Conservation (phyloP, 2,113 vertebrate genomes). For the Nothoprocta perdicaria region DNA sequence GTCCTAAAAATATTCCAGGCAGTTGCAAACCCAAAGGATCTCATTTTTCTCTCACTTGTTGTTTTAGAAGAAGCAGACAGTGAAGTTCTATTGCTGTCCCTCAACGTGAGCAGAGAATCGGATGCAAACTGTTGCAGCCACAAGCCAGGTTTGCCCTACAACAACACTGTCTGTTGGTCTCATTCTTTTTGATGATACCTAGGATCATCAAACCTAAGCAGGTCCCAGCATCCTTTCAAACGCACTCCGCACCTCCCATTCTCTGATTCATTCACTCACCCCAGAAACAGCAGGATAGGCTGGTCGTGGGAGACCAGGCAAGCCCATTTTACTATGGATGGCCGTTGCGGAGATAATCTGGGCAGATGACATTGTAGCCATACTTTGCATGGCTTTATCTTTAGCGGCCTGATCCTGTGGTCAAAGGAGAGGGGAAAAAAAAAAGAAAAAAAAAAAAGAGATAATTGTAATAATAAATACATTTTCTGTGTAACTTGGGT, state of each 20-base stretch:
- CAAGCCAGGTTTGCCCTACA: neutral
- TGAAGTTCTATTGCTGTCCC: neutral
- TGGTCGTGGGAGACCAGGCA: slow-evolving; percentile 86
- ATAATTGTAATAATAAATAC: slow-evolving; percentile 6
- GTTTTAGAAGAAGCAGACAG: neutral
- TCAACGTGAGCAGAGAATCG: neutral
- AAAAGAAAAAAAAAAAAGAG: neutral
- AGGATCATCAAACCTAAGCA: neutral
- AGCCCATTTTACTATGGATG: slow-evolving; percentile 93
- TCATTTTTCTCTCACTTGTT: neutral
- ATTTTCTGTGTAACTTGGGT: neutral
- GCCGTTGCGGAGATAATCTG: slow-evolving; percentile 94
- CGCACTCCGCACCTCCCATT: neutral
- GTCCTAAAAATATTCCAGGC: neutral
- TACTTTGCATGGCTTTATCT: slow-evolving; percentile 96
- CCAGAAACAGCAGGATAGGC: slow-evolving; percentile 86
- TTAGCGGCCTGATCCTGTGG: slow-evolving; percentile 94
- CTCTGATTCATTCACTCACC: slow-evolving; percentile 81
- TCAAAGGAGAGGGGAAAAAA: slow-evolving; percentile 42
- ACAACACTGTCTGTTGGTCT: neutral
- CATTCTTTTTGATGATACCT: neutral
- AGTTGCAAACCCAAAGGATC: neutral
- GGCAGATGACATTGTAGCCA: slow-evolving; percentile 95
- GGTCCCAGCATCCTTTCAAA: neutral
- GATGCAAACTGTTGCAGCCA: neutral